A percentile compares a stretch with the other conserved stretches of the same genome.
Evolutionary conservation across 2,888 invertebrate genomes (phyloP).

Genomic region (Nezara viridula): DNA sequence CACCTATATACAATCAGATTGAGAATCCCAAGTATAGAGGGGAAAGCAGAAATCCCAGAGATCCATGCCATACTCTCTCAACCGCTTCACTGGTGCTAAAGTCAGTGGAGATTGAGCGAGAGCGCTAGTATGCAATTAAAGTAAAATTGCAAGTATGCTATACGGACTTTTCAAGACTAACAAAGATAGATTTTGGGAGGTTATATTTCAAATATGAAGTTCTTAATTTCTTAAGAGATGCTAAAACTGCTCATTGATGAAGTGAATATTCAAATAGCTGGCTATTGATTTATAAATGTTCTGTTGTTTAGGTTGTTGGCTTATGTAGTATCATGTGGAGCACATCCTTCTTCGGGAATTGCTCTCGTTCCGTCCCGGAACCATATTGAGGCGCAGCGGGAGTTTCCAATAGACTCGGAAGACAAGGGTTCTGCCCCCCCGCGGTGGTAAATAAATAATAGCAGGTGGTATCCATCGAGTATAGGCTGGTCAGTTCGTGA

Average conservation of each 20-base stretch:
- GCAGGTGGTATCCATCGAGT: conserved; percentile 38
- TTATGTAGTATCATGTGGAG: neutral
- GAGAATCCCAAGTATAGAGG: too few relatives aligned
- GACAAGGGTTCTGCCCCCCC: neutral
- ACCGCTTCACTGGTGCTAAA: too few relatives aligned
- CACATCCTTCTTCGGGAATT: neutral
- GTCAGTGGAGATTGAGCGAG: too few relatives aligned
- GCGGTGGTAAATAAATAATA: conserved; percentile 47
- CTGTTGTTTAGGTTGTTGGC: neutral
- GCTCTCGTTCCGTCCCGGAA: neutral
- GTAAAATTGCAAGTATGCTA: too few relatives aligned
- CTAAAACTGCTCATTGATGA: neutral
- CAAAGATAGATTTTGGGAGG: neutral
- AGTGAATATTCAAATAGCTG: neutral
- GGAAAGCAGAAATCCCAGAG: too few relatives aligned
- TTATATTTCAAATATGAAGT: neutral
- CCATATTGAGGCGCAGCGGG: neutral
- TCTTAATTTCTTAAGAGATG: neutral
- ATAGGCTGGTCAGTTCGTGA: conserved; percentile 26
- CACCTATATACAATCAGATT: too few relatives aligned
- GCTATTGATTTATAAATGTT: neutral
- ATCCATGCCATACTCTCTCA: too few relatives aligned
- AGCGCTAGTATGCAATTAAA: too few relatives aligned
- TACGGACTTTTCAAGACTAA: too few relatives aligned
- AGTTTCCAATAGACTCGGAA: conserved; percentile 16